Conservation (phyloP, 2,888 invertebrate genomes). For the Nesidiocoris tenuis region DNA sequence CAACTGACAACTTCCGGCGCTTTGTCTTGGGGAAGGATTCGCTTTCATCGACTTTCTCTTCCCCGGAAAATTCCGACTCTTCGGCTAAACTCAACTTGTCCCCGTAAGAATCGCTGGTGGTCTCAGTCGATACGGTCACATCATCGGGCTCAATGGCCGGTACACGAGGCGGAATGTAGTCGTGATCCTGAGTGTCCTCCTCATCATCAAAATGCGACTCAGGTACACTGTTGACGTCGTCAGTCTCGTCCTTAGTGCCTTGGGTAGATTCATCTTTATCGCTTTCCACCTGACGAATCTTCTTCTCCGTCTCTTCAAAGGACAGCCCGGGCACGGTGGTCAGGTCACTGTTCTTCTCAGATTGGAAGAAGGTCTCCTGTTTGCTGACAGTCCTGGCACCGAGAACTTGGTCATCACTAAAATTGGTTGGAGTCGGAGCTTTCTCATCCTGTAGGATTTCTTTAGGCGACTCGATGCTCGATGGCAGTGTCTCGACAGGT, state of each 20-base stretch:
- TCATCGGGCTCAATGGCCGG: not conserved
- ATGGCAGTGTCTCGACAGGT: not conserved
- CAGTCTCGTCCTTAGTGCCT: not conserved
- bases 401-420: too few species aligned
- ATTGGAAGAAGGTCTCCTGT: too few species aligned
- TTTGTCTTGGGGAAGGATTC: not conserved
- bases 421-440: too few species aligned
- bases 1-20: not conserved
- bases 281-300: not conserved
- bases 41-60: not conserved
- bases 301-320: too few species aligned
- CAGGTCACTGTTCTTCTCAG: too few species aligned
- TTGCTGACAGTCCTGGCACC: too few species aligned
- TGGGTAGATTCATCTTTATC: not conserved
- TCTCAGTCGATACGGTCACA: slow-evolving; percentile 11
- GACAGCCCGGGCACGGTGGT: too few species aligned
- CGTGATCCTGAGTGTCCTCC: not conserved
- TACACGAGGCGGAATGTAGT: not conserved
- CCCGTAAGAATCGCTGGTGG: slow-evolving; percentile 17
- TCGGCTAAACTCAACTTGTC: slow-evolving; percentile 12
- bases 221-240: not conserved
- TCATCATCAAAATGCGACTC: not conserved
- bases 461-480: not conserved
- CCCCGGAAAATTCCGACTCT: not conserved
- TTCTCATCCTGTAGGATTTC: not conserved